Percentiles rank a stretch among this genome's conserved stretches.
phyloP scores from a whole-genome alignment of 2,797 vertebrate species.

The Glossophaga mutica region DNA sequence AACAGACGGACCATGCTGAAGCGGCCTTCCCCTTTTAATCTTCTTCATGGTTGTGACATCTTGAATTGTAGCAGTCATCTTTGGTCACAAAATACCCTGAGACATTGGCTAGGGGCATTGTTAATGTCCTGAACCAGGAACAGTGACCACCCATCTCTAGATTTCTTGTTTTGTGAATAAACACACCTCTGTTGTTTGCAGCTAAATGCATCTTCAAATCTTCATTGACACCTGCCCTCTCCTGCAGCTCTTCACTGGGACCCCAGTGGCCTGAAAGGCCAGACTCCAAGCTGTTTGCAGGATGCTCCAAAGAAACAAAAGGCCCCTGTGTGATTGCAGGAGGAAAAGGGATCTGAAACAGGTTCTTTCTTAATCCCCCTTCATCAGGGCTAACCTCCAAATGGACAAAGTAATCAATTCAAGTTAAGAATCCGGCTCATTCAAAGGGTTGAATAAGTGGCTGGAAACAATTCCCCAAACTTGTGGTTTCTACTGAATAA shows the following conservation, averaged over 20 bases:
- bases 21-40: neutral
- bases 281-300: neutral
- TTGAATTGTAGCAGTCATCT: neutral
- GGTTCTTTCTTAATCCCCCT: neutral
- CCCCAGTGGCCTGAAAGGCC: neutral
- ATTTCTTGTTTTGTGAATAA: neutral
- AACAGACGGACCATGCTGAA: neutral
- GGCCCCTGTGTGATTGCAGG: neutral
- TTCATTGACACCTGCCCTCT: neutral
- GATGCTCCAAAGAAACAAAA: neutral
- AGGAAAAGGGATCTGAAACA: neutral
- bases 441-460: conserved; percentile 59
- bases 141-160: neutral
- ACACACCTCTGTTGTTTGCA: neutral
- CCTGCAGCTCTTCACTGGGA: neutral
- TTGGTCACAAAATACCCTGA: neutral
- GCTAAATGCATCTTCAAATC: neutral
- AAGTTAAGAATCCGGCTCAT: conserved; percentile 62
- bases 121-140: neutral
- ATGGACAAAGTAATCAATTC: conserved; percentile 54
- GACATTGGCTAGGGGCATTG: neutral
- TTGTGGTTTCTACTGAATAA: conserved; percentile 56
- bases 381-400: conserved; percentile 45
- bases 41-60: neutral
- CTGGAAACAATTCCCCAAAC: conserved; percentile 36